Base-by-base conservation (phyloP, 2,888 invertebrate genomes). In the Xylota sylvarum region DNA sequence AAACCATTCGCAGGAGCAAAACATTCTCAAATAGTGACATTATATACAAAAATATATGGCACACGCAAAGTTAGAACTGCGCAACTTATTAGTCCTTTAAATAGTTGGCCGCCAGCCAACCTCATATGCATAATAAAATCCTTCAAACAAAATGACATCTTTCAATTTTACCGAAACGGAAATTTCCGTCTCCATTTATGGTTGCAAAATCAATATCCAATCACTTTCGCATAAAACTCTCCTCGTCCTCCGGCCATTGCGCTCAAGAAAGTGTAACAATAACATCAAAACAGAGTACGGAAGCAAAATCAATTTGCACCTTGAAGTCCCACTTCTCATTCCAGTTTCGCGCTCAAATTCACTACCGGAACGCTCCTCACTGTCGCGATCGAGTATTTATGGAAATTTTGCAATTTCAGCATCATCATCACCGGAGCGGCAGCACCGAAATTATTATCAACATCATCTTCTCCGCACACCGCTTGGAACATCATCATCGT, bases 341-440 rank as follows among this genome's bases (percentile, higher is more conserved):
- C 27, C 7, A 17, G 7, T 14, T 23, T 43, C n/a, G 7, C 14
- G 48, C 9, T 2, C 37, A 46, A 56, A 46, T n/a, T 43, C 17
- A 23, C 48, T 9, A 56, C 12, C 43, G 17, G 6, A 46, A 43
- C 46, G 0, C 48, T 4, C 17, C 35, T 5, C 12, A 1, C 46
- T 9, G 30, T 19, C 14, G 17, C 48, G 43, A 58, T 58, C 73
- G 27, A 43, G 64, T 19, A 50, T 62, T 50, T 69, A 79, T 56
- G 79, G 40, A 79, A 69, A 80, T 76, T 76, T 80, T 65, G 40
- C 70, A 77, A 60, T 85, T 80, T 80, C 69, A 74, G 40, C 50
- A 43, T 70, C 65, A 52, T 77, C 64, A 72, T 46, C 70, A 46
- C 37, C 19, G 67, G 37, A 55, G 52, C 72, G 50, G 52, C 72